These are phyloP conservation scores for Condylura cristata DNA, from an alignment of 2,113 vertebrate species.

Conservation along the genomic window DNA sequence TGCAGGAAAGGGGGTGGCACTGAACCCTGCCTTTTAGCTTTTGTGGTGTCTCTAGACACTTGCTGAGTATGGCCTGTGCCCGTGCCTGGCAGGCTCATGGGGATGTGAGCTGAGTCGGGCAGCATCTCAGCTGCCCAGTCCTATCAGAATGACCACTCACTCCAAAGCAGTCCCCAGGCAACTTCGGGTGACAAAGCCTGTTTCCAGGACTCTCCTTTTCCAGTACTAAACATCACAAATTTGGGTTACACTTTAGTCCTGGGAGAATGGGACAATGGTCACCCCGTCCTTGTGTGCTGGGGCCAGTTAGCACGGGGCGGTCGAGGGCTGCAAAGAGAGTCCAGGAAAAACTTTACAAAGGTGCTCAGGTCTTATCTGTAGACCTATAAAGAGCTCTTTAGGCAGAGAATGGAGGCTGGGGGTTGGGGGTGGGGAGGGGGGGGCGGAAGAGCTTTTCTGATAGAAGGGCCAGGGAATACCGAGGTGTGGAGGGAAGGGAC, in stretches of 20 bases:
- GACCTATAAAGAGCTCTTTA: background rate
- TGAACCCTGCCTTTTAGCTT: background rate
- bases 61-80: background rate
- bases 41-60: background rate
- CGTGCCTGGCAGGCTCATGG: background rate
- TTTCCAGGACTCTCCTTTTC: background rate
- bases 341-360: background rate
- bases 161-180: background rate
- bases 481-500: background rate
- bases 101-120: background rate
- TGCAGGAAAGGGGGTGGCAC: background rate
- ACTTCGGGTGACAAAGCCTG: background rate
- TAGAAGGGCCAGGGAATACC: background rate
- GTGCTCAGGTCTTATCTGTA: background rate
- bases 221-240: background rate
- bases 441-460: background rate
- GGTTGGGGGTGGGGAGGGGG: rapidly evolving
- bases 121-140: background rate
- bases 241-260: background rate
- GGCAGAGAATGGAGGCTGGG: background rate
- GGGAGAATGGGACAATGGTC: background rate
- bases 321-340: background rate
- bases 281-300: background rate
- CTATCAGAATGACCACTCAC: background rate
- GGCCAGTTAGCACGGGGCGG: background rate